phyloP scores from a whole-genome alignment of 2,113 vertebrate species.

The Pelecanoides urinatrix region DNA sequence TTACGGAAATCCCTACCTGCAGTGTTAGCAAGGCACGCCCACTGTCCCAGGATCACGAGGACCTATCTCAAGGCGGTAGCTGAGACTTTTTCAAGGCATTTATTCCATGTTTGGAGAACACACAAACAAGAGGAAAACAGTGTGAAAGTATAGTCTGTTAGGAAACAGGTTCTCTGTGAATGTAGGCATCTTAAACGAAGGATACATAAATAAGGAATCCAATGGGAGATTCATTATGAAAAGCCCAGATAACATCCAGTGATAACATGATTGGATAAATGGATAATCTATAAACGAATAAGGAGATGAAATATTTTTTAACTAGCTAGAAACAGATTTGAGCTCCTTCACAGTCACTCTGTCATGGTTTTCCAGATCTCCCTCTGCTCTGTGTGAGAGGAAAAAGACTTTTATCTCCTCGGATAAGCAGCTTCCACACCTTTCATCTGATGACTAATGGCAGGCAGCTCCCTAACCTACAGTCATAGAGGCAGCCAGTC shows the following conservation, averaged over 20 bases:
- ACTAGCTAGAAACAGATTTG: not conserved
- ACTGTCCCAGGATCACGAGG: not conserved
- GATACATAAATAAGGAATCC: not conserved
- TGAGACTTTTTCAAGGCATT: not conserved
- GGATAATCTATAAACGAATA: not conserved
- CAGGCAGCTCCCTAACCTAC: not conserved
- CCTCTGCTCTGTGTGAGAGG: not conserved
- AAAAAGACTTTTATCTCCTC: not conserved
- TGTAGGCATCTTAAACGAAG: not conserved
- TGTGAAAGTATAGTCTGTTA: not conserved
- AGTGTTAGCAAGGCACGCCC: not conserved
- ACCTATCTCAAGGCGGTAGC: not conserved
- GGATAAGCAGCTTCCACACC: not conserved
- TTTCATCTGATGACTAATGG: not conserved
- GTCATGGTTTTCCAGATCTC: not conserved
- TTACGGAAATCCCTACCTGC: not conserved
- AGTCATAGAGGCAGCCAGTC: not conserved
- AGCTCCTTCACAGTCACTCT: not conserved
- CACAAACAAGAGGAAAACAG: not conserved
- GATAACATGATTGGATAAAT: not conserved
- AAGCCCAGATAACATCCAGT: not conserved
- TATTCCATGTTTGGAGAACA: not conserved
- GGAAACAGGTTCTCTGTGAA: not conserved
- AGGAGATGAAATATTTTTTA: not conserved
- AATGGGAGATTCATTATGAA: rapidly evolving